phyloP scores from a whole-genome alignment of 2,113 vertebrate species.

The Pachycephala philippinensis region DNA sequence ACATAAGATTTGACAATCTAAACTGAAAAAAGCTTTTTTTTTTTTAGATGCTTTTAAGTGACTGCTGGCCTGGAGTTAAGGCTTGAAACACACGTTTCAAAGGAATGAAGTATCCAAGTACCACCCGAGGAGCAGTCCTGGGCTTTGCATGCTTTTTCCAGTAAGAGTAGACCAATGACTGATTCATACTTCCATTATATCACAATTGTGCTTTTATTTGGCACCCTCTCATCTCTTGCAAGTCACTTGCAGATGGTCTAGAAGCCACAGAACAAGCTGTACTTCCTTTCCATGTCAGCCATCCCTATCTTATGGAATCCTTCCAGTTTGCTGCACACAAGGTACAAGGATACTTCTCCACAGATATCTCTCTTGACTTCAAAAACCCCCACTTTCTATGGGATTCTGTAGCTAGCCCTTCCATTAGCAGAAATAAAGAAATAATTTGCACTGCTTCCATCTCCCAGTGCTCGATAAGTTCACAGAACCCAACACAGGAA shows the following conservation, averaged over 20 bases:
- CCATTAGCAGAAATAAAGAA: neutral
- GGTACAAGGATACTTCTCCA: slow-evolving; percentile 46
- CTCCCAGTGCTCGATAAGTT: accelerated
- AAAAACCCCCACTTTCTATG: neutral
- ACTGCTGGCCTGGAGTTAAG: slow-evolving; percentile 29
- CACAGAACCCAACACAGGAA: neutral
- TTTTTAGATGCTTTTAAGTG: neutral
- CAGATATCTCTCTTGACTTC: neutral
- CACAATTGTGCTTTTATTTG: slow-evolving; percentile 65
- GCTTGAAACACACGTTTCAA: slow-evolving; percentile 28
- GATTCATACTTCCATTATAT: slow-evolving; percentile 67
- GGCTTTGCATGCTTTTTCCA: slow-evolving; percentile 31
- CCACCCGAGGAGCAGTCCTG: neutral
- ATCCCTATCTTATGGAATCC: slow-evolving; percentile 63
- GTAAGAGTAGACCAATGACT: slow-evolving; percentile 56
- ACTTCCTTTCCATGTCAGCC: slow-evolving; percentile 68
- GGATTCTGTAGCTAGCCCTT: neutral
- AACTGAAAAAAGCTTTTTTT: neutral
- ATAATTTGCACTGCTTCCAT: neutral
- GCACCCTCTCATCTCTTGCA: slow-evolving; percentile 62
- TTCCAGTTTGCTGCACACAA: slow-evolving; percentile 52
- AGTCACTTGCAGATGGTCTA: slow-evolving; percentile 73
- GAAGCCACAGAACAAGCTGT: slow-evolving; percentile 73
- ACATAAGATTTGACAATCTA: neutral
- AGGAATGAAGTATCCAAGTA: neutral